Conservation (phyloP, 2,113 vertebrate species). For the Phalacrocorax carbo region DNA sequence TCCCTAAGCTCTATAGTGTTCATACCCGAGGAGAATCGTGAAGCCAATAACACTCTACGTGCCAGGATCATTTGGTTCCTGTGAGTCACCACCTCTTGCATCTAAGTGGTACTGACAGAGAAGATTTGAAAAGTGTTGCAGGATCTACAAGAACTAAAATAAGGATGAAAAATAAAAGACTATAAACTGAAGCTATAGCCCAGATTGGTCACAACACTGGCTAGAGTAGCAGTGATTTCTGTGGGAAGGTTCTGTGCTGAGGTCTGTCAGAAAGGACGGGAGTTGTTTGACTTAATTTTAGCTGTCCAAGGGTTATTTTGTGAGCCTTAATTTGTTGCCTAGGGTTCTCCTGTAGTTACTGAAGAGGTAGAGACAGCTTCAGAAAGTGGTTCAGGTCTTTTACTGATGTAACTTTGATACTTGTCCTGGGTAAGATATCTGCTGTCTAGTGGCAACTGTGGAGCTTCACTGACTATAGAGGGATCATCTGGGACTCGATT, state of each 20-base stretch:
- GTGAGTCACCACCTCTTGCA: background rate
- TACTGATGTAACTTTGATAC: background rate
- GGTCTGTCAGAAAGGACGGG: background rate
- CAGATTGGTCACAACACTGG: background rate
- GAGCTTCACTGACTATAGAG: background rate
- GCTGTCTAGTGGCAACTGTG: background rate
- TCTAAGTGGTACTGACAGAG: background rate
- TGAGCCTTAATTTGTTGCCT: background rate
- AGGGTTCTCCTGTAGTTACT: background rate
- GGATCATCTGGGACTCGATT: background rate
- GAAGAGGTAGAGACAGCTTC: background rate
- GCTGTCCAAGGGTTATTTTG: background rate
- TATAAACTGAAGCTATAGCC: background rate
- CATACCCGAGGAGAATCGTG: background rate
- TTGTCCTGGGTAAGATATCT: background rate
- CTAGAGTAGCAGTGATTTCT: background rate
- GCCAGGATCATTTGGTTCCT: background rate
- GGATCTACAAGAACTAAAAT: background rate
- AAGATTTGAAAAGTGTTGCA: background rate
- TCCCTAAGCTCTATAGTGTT: background rate
- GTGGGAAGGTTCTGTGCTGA: background rate
- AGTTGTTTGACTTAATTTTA: background rate
- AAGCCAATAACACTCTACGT: background rate
- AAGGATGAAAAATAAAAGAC: background rate
- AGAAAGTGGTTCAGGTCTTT: background rate